Percentiles rank a stretch among this genome's conserved stretches.
Conservation (phyloP, 2,113 vertebrate genomes). For the Panthera leo region DNA sequence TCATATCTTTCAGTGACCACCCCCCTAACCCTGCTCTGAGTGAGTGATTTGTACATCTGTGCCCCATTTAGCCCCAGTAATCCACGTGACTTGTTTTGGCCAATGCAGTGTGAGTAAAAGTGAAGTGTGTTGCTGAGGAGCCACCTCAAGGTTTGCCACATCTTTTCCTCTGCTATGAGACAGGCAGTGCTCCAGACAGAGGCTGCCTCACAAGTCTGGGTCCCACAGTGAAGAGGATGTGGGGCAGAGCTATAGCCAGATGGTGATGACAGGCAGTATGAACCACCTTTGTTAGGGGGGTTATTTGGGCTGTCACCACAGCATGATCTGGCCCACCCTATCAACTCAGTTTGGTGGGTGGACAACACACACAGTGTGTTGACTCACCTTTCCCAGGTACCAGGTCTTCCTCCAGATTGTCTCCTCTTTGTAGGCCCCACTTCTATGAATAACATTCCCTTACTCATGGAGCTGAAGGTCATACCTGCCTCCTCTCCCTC, state of each 20-base stretch:
- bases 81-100: neutral
- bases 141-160: neutral
- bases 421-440: neutral
- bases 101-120: neutral
- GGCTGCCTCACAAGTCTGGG: neutral
- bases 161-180: neutral
- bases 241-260: neutral
- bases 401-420: neutral
- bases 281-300: neutral
- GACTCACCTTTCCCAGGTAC: neutral
- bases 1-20: neutral
- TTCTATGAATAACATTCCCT: neutral
- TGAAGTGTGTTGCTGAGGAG: neutral
- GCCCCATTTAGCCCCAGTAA: neutral
- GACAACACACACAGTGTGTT: fast-evolving
- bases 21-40: neutral
- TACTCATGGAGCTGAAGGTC: neutral
- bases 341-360: fast-evolving
- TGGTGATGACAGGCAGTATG: neutral
- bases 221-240: neutral
- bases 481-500: neutral
- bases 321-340: neutral
- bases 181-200: neutral
- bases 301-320: neutral
- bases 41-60: neutral